phyloP scores from a whole-genome alignment of 2,888 invertebrate genomes.

The Tachystola acroxantha region DNA sequence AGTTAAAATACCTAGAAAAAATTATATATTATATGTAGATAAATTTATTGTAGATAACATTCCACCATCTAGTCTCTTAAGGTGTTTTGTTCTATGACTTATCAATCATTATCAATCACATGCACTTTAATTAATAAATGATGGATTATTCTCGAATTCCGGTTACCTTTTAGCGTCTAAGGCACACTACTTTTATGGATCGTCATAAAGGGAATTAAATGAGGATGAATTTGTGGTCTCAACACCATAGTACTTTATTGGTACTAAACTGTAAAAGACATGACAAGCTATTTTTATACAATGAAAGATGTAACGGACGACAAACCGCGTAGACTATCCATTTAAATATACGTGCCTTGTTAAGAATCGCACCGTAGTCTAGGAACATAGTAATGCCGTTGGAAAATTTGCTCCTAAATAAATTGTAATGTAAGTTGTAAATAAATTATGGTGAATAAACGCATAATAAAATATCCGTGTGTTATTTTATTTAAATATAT shows the following conservation, averaged over 20 bases:
- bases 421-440: conserved; percentile 63
- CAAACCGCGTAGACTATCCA: conserved; percentile 3
- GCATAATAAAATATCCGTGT: conserved; percentile 29
- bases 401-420: conserved; percentile 43
- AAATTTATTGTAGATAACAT: conserved; percentile 55
- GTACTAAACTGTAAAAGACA: neutral
- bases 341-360: conserved; percentile 24
- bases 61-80: conserved; percentile 63
- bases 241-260: neutral
- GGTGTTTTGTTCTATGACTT: conserved; percentile 29
- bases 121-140: conserved; percentile 12
- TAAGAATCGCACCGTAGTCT: conserved; percentile 17
- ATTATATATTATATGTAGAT: conserved; percentile 16
- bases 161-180: conserved; percentile 14
- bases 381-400: neutral
- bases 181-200: conserved; percentile 6
- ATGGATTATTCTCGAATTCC: conserved; percentile 18
- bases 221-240: neutral
- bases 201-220: neutral
- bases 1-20: conserved; percentile 1
- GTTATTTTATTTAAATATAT: conserved; percentile 21
- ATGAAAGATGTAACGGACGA: conserved; percentile 1
- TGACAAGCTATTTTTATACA: conserved; percentile 3
- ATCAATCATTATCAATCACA: no score
- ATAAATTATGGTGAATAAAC: conserved; percentile 41